Percentiles rank a stretch among this genome's conserved stretches.
These are phyloP conservation scores for Darevskia nairensis DNA, from an alignment of 2,797 vertebrate genomes.

Conservation along the genomic window DNA sequence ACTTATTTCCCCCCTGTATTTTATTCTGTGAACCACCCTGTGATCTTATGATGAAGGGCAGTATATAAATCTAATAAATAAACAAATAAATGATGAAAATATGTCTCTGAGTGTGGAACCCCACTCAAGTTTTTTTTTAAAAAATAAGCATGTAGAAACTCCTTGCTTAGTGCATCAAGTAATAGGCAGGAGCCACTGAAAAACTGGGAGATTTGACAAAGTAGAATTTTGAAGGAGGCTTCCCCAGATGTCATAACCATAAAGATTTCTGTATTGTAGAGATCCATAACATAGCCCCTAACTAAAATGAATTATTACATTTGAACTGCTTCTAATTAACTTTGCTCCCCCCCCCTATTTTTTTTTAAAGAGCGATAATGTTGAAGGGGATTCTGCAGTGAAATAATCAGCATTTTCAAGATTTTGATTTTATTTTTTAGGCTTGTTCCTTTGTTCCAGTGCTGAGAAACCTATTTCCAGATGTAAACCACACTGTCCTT, in stretches of 20 bases:
- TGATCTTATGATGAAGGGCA: too few relatives aligned
- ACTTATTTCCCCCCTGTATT: too few relatives aligned
- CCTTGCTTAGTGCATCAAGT: not conserved
- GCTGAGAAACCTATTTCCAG: conserved; percentile 74
- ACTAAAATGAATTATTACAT: not conserved
- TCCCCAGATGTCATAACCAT: not conserved
- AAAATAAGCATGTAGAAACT: too few relatives aligned
- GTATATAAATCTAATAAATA: too few relatives aligned
- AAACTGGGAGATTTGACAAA: not conserved
- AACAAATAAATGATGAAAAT: not conserved
- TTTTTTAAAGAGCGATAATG: conserved; percentile 40
- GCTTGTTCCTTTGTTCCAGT: conserved; percentile 67
- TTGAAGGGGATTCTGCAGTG: conserved; percentile 64
- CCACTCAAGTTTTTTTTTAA: too few relatives aligned
- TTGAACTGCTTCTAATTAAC: conserved; percentile 24
- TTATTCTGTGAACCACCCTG: too few relatives aligned
- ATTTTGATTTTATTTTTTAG: not conserved
- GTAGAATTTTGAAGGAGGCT: not conserved
- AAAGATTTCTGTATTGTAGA: not conserved
- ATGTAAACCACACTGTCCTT: conserved; percentile 66
- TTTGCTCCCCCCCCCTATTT: not conserved
- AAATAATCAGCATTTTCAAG: conserved; percentile 56
- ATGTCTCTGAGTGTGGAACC: too few relatives aligned
- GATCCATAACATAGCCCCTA: not conserved
- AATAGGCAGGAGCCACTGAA: not conserved